Percentiles rank a stretch among this genome's conserved stretches.
phyloP scores from a whole-genome alignment of 2,113 vertebrate species.

The Macrotus californicus region DNA sequence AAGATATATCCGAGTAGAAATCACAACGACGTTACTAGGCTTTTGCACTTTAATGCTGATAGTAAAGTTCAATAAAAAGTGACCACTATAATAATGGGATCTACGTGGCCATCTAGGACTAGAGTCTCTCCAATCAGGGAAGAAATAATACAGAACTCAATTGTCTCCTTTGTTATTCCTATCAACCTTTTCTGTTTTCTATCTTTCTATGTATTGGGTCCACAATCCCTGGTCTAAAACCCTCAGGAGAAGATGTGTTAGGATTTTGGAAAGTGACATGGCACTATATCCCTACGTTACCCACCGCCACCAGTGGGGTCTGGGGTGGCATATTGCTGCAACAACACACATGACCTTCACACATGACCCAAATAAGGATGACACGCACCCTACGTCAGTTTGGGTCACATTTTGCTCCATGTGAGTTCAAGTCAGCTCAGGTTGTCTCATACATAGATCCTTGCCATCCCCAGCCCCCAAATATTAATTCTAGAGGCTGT shows the following conservation, averaged over 20 bases:
- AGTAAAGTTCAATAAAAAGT: not conserved
- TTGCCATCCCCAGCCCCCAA: rapidly evolving
- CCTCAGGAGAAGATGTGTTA: not conserved
- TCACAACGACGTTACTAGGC: not conserved
- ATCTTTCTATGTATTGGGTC: not conserved
- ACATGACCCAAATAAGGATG: not conserved
- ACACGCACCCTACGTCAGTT: rapidly evolving
- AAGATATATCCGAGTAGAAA: not conserved
- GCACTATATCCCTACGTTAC: not conserved
- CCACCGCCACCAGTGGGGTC: not conserved
- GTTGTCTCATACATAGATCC: not conserved
- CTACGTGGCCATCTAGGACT: not conserved
- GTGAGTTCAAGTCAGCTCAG: not conserved
- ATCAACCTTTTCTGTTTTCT: not conserved
- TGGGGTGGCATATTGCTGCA: not conserved
- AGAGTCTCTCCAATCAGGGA: not conserved
- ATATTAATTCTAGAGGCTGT: not conserved
- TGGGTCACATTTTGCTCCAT: not conserved
- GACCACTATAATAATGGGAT: not conserved
- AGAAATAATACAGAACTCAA: not conserved
- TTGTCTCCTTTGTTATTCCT: not conserved
- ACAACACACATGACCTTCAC: not conserved
- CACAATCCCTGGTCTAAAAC: not conserved
- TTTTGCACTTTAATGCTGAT: not conserved
- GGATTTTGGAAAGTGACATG: not conserved